These are phyloP conservation scores for Helarctos malayanus DNA, from an alignment of 2,797 vertebrate species.

Conservation along the genomic window DNA sequence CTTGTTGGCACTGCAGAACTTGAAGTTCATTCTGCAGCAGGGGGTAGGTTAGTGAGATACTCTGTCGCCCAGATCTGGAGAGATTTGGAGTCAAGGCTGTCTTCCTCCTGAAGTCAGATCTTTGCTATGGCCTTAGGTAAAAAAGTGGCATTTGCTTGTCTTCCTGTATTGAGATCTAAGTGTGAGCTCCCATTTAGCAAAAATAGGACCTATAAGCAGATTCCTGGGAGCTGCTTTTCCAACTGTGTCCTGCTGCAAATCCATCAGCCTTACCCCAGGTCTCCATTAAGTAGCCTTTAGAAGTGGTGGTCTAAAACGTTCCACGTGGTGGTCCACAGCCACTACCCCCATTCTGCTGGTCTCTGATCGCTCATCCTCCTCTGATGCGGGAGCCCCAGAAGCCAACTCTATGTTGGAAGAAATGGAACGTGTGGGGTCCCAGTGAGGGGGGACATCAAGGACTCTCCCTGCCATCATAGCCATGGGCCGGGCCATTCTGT, in stretches of 20 bases:
- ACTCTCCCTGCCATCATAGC: not conserved
- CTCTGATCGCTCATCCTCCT: not conserved
- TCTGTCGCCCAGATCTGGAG: not conserved
- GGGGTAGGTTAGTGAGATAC: not conserved
- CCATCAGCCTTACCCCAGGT: not conserved
- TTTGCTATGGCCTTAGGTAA: not conserved
- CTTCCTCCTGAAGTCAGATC: not conserved
- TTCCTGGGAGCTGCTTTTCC: not conserved
- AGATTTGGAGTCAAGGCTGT: not conserved
- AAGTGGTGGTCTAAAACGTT: not conserved
- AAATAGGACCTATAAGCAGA: not conserved
- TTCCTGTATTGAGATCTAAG: slow-evolving; percentile 21
- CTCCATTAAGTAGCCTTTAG: not conserved
- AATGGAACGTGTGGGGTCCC: not conserved
- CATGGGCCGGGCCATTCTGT: not conserved
- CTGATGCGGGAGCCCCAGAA: not conserved
- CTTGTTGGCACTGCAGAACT: not conserved
- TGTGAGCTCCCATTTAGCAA: not conserved
- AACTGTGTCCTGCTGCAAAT: not conserved
- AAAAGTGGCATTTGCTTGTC: slow-evolving; percentile 6
- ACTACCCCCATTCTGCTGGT: not conserved
- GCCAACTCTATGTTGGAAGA: not conserved
- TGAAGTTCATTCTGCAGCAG: not conserved
- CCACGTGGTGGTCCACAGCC: not conserved
- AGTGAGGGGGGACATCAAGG: not conserved